A percentile compares a stretch with the other conserved stretches of the same genome.
Evolutionary conservation across 2,113 vertebrate genomes (phyloP).

Genomic region (Brevimyrus niger): DNA sequence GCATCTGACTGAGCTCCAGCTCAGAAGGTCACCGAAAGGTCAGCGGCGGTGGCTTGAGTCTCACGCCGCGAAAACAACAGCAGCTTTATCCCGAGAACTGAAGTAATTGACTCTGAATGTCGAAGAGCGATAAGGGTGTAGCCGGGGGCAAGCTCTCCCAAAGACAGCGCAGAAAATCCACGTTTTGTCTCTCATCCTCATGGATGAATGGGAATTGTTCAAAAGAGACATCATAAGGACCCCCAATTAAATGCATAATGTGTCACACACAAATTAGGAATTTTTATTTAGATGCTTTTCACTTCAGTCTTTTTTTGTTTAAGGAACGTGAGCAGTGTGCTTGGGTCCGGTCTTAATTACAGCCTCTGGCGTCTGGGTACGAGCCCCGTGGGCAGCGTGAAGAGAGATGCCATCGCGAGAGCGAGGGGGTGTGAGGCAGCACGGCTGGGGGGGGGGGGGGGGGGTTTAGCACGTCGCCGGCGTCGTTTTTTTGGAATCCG

Average conservation of each 20-base stretch:
- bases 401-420: not conserved
- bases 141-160: not conserved
- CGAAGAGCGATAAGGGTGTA: not conserved
- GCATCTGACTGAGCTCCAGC: constrained; percentile 15
- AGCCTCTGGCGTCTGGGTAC: not conserved
- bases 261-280: not conserved
- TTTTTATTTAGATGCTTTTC: not conserved
- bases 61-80: constrained; percentile 31
- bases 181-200: not conserved
- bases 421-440: not conserved
- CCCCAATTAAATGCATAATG: not conserved
- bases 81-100: constrained; percentile 29
- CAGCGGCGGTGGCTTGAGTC: constrained; percentile 28
- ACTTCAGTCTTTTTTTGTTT: not conserved
- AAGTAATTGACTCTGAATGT: constrained; percentile 41
- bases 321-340: not conserved
- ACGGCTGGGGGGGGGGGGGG: not conserved
- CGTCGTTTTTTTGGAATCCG: not conserved
- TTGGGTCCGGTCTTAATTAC: not conserved
- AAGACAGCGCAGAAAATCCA: not conserved
- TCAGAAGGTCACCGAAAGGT: constrained; percentile 7
- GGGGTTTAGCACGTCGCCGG: not conserved
- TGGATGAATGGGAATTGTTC: not conserved
- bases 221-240: not conserved
- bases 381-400: not conserved